A percentile compares a stretch with the other conserved stretches of the same genome.
phyloP scores from a whole-genome alignment of 2,113 vertebrate species.

The Zosterops hypoxanthus region DNA sequence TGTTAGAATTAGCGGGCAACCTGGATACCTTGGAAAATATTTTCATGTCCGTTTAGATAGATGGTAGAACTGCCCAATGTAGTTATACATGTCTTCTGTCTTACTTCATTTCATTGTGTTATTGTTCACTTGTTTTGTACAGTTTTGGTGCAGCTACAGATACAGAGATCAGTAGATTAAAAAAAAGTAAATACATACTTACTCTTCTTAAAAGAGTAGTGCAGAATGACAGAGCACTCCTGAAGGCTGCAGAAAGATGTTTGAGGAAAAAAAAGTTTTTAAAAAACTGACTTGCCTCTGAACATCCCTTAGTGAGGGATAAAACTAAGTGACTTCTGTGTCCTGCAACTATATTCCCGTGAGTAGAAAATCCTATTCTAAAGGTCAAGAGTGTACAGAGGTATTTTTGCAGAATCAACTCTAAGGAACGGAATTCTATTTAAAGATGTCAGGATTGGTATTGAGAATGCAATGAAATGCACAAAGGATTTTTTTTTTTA shows the following conservation, averaged over 20 bases:
- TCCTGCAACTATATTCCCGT: background rate
- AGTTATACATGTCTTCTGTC: background rate
- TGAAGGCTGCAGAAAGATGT: background rate
- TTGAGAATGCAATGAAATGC: background rate
- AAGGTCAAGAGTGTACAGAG: background rate
- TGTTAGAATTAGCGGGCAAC: background rate
- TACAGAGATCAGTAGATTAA: background rate
- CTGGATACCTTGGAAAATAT: background rate
- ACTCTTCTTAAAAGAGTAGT: background rate
- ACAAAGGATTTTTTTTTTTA: background rate
- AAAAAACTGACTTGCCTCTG: background rate
- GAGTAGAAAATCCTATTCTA: background rate
- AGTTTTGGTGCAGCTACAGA: background rate
- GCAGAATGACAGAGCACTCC: background rate
- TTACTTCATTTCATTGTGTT: background rate
- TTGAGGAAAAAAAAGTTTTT: background rate
- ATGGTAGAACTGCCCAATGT: background rate
- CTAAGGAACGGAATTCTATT: background rate
- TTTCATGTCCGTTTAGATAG: accelerated
- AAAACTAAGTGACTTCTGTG: background rate
- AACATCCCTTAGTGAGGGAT: background rate
- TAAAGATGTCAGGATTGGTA: background rate
- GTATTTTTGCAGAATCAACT: background rate
- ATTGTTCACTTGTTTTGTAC: background rate
- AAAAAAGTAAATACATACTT: background rate